phyloP scores from a whole-genome alignment of 2,888 invertebrate species.

The Ormyrus rosae region DNA sequence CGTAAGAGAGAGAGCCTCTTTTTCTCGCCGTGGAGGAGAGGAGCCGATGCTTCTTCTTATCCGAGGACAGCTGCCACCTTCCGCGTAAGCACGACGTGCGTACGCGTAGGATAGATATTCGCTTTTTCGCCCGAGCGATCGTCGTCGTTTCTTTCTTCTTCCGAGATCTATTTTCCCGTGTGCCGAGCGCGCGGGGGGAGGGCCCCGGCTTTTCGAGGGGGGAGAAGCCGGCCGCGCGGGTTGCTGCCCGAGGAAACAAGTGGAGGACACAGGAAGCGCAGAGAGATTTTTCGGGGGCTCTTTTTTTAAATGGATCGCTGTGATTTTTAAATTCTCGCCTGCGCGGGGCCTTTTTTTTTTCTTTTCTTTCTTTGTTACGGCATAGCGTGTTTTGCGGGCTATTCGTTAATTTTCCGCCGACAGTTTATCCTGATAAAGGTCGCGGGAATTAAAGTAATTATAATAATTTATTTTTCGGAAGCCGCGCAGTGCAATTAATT shows the following conservation, averaged over 20 bases:
- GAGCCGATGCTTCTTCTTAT: conserved; percentile 45
- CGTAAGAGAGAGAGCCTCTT: not conserved
- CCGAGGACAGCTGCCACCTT: conserved; percentile 53
- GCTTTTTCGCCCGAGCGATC: not conserved
- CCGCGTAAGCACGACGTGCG: not conserved
- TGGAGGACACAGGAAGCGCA: conserved; percentile 25
- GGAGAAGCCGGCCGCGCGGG: not conserved
- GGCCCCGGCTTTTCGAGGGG: not conserved
- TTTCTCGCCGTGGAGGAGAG: not conserved
- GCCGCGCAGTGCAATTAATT: conserved; percentile 37
- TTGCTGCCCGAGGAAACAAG: conserved; percentile 3
- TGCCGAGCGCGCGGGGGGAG: not conserved
- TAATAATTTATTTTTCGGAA: conserved; percentile 19
- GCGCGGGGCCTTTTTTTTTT: no score
- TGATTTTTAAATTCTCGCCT: no score
- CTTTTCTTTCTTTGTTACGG: not conserved
- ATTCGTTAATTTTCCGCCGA: no score
- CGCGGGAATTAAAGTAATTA: conserved; percentile 27
- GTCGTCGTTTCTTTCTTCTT: not conserved
- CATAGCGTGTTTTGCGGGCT: no score
- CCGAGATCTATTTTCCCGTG: not conserved
- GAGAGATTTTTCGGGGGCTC: conserved; percentile 21
- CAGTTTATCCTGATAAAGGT: not conserved
- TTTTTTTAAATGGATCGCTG: not conserved
- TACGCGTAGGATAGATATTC: no score